phyloP scores from a whole-genome alignment of 1,140 invertebrate species.

The Drosophila sp. region DNA sequence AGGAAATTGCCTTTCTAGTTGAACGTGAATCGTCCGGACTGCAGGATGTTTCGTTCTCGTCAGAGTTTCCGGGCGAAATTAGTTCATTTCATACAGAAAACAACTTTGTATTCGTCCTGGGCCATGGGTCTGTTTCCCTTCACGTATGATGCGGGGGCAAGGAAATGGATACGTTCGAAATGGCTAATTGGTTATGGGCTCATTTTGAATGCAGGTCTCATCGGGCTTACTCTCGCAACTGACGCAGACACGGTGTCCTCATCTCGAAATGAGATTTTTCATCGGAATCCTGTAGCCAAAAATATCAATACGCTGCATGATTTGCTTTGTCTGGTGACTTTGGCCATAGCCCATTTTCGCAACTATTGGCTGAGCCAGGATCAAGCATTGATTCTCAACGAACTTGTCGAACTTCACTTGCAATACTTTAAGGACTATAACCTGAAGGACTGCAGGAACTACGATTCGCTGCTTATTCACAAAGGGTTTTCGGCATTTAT shows the following conservation, averaged over 20 bases:
- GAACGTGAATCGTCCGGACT: conserved; percentile 1
- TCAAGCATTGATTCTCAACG: background rate
- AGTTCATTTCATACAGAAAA: background rate
- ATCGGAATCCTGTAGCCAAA: background rate
- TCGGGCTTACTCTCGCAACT: background rate
- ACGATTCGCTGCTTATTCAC: background rate
- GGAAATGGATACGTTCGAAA: background rate
- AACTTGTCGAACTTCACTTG: background rate
- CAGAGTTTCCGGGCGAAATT: background rate
- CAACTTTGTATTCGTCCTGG: background rate
- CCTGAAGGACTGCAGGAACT: background rate
- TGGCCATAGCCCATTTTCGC: background rate
- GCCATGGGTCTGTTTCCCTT: conserved; percentile 5
- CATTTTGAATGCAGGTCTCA: background rate
- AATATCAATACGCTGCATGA: background rate
- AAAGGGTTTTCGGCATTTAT: background rate
- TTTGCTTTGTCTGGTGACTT: background rate
- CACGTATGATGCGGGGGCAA: background rate
- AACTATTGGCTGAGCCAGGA: background rate
- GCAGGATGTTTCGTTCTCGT: conserved; percentile 33
- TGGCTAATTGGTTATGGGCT: conserved; percentile 9
- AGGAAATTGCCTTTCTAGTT: conserved; percentile 3
- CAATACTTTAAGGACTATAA: background rate
- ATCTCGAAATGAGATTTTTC: background rate
- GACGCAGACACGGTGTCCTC: background rate